A percentile compares a stretch with the other conserved stretches of the same genome.
Conservation (phyloP, 2,888 invertebrate genomes). For the Prionchulus punctatus region DNA sequence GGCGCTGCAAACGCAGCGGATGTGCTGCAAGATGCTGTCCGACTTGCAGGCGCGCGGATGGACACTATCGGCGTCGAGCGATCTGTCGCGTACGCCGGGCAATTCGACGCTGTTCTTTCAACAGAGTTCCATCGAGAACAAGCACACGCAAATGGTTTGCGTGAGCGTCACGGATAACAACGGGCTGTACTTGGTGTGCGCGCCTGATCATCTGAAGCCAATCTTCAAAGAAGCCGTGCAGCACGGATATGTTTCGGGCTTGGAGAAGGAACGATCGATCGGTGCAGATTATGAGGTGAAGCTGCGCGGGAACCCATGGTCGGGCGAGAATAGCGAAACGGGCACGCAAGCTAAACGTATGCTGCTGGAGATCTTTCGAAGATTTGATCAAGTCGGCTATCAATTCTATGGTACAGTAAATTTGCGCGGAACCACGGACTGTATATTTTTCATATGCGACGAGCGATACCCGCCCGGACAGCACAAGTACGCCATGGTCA, state of each 20-base stretch:
- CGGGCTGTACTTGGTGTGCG: constrained; percentile 11
- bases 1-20: constrained; percentile 2
- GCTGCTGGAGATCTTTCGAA: constrained; percentile 11
- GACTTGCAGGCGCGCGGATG: constrained; percentile 7
- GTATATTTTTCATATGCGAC: constrained; percentile 11
- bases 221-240: not conserved
- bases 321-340: not conserved
- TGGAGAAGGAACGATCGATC: too few relatives aligned
- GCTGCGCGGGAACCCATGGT: constrained; percentile 9
- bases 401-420: too few relatives aligned
- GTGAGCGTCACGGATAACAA: constrained; percentile 9
- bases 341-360: constrained; percentile 6
- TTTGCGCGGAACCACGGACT: constrained; percentile 14
- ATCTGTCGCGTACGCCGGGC: constrained; percentile 8
- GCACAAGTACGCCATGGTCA: too few relatives aligned
- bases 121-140: not conserved
- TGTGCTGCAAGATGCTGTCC: not conserved
- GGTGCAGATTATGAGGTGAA: constrained; percentile 2
- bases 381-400: constrained; percentile 7
- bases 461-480: too few relatives aligned
- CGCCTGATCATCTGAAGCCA: not conserved
- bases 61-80: constrained; percentile 1
- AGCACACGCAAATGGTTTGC: too few relatives aligned
- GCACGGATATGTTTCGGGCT: too few relatives aligned
- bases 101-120: not conserved